Base-by-base conservation (phyloP, 2,888 invertebrate genomes). In the Clanis bilineata region DNA sequence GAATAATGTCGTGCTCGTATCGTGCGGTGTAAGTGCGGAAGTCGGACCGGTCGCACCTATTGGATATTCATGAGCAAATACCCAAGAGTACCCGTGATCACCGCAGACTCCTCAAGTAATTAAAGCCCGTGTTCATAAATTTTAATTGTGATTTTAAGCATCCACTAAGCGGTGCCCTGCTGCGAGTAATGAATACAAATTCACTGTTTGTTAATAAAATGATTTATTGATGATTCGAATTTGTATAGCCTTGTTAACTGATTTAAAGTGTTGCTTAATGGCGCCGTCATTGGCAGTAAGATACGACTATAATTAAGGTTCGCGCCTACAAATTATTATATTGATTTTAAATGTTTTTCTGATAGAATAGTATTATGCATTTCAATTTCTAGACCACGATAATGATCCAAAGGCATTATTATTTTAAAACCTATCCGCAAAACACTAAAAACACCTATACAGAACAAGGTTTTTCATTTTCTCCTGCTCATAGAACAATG, bases 41-140 rank as follows among this genome's bases (percentile, higher is more conserved):
- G 43, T n/a, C 25, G 28, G 65, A 76, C 73, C 70, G 72, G 73
- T 70, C 68, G 61, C 63, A 65, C 66, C 60, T 64, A 71, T 71
- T 72, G 68, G 71, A 64, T 76, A 80, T 79, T 80, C 77, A 80
- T 77, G 77, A 74, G 73, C 61, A 58, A 65, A 70, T 72, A 69
- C 71, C 60, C 65, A 18, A 39, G 38, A 38, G 47, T 60, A 47
- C 39, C 47, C 51, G 51, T 51, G 39, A 32, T 41, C 61, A 62
- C 55, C 51, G 28, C 41, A 44, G 58, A 41, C 56, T 57, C 43
- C 59, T 65, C 62, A 62, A 51, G 59, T 65, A 68, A 70, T 70
- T 68, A 70, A 63, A 71, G 69, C 63, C 59, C 62, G 55, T 58
- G 61, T 65, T 62, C 69, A 74, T 76, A 72, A 72, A 74, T 73